Base-by-base conservation (phyloP, 92 coral and sea anemone species). In the Epizoanthus scotinus region DNA sequence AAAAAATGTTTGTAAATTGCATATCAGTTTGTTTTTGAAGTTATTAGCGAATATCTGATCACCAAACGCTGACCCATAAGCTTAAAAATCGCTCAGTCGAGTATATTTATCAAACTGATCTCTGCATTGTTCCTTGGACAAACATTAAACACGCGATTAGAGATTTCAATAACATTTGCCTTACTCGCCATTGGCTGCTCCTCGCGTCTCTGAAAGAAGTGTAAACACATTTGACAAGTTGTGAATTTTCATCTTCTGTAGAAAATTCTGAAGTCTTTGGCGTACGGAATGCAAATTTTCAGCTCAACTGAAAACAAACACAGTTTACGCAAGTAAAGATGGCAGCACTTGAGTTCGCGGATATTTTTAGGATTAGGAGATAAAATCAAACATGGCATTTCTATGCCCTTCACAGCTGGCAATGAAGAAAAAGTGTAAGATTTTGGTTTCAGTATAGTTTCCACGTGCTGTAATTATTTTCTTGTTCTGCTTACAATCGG, bases 331-430 rank as follows among this genome's bases (percentile, higher is more conserved):
- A 24, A 18, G 42, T 55, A 27, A 55, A 50, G 58, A 73, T 73
- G 79, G 65, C 19, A 25, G 50, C 77, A 50, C 2, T 70, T 70
- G 27, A 18, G 17, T 24, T 14, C 59, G 26, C 15, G 10, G 13
- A 53, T 25, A 50, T 50, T 70, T 44, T 53, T n/a, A 58, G 19
- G 58, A 20, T 70, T 3, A 14, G 20, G n/a, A 21, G 59, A 50
- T 44, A 36, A 70, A 10, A 29, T 47, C 56, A n/a, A 67, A 26
- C 56, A 67, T 67, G 73, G 20, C 73, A 6, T 67, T 67, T 8
- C 54, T 92, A 29, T 92, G 97, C 63, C 97, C 97, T 0, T 92
- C 93, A 15, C 97, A 92, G 70, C 82, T 92, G 24, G 83, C 87
- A 28, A 71, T 89, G 26, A 92, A 92, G 66, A 92, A 87, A 82